Evolutionary conservation across 1,140 invertebrate species (phyloP), one percentile per base, ranked within the genome.

Genomic region (Trialeurodes vaporariorum): DNA sequence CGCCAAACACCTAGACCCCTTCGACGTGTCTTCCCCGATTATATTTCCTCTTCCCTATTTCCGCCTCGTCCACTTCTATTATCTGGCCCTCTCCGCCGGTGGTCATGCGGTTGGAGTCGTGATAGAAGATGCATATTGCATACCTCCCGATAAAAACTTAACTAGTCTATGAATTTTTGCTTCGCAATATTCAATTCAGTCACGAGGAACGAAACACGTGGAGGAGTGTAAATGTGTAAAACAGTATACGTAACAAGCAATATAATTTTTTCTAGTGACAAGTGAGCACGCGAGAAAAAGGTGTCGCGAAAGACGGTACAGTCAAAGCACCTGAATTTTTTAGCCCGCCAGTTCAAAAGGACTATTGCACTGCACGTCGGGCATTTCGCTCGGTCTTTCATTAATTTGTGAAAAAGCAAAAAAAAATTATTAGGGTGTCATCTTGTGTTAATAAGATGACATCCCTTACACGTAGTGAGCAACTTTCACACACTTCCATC

Each of bases 11-110:
- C n/a, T n/a, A n/a, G n/a, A n/a, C n/a, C 79, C n/a, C 70, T 63
- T 75, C 73, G 0, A 76, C 65, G 0, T 61, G n/a, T 66, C 71
- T 69, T 11, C 72, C 75, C 21, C 69, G 25, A 67, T 77, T 68
- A 60, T 76, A 74, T 68, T 76, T 76, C 1, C 74, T 40, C 40
- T 70, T 71, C 0, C 72, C 73, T 64, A 75, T 72, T 67, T 74
- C 75, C 0, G 72, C 66, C 63, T 74, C 72, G 63, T 76, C 72
- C 9, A 76, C 73, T 66, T 76, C 74, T 2, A 75, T 71, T 49
- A 71, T 69, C 27, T 34, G 65, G 27, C 68, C 69, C 26, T 23
- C 25, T 9, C 69, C 71, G 22, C 72, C 71, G 22, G 70, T 60
- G 21, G 27, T 12, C 23, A 34, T 49, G 21, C 17, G 2, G 11